Evolutionary conservation across 2,797 vertebrate genomes (phyloP), one percentile per base, ranked within the genome.

Genomic region (Cyprinella venusta): DNA sequence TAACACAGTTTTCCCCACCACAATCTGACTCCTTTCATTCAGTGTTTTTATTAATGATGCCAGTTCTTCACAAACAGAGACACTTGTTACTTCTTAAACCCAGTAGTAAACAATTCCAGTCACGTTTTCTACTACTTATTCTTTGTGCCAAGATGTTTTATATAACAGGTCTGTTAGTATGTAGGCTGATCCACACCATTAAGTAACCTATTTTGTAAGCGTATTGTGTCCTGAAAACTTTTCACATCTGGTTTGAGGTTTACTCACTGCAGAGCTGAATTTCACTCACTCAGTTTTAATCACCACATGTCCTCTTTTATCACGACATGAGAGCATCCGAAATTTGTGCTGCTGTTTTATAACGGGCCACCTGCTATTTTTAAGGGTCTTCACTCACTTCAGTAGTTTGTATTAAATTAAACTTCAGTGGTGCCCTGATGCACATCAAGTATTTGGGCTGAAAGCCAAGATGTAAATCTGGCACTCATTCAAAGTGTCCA

Each of bases 1-100:
- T 83, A 85, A 67, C 76, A 84, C 82, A 79, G 40, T 54, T 83
- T 83, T 52, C 48, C 26, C 30, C 40, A 54, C 77, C 79, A 65
- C 26, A 76, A 33, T 74, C 65, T 75, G 52, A 82, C 74, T 76
- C 24, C 30, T 63, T 61, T 16, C 70, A 71, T 68, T 85, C 59
- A 79, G 64, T 13, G 15, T 40, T 76, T 82, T 61, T 71, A 30
- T 52, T 40, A 45, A 64, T 61, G 7, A 75, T 79, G 69, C 76
- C 5, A 79, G 68, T 79, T 30, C 30, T 21, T 67, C 50, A 72
- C 38, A 77, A 80, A 78, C 52, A 19, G 33, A 54, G 45, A 68
- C 42, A 80, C 70, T 61, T 26, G n/a, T 54, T 33, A 18, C 48
- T 68, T 82, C 8, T 15, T 8, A 33, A 68, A 26, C 36, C 9